phyloP scores from a whole-genome alignment of 1,140 invertebrate species.

The Leptinotarsa defecta region DNA sequence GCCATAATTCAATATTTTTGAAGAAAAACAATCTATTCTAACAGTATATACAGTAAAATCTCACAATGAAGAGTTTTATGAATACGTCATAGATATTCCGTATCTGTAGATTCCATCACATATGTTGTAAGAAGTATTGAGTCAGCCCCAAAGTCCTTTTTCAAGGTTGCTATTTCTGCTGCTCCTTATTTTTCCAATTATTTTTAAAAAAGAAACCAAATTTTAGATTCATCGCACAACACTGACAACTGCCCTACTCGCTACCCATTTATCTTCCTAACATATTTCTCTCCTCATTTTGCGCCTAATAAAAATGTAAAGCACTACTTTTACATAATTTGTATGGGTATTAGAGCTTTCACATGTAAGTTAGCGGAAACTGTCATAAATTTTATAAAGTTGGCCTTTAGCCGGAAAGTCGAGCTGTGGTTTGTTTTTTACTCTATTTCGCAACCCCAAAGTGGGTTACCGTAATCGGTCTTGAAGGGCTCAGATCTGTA shows the following conservation, averaged over 20 bases:
- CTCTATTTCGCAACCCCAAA: not conserved
- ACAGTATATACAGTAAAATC: no score
- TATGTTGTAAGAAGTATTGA: no score
- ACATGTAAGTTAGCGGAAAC: slow-evolving; percentile 27
- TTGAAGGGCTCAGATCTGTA: not conserved
- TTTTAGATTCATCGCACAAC: not conserved
- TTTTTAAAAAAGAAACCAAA: no score
- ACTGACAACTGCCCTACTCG: slow-evolving; percentile 39
- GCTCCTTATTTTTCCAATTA: no score
- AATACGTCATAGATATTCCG: no score
- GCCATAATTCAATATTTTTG: no score
- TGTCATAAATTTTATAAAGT: slow-evolving; percentile 23
- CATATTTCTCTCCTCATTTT: slow-evolving; percentile 47
- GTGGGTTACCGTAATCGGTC: not conserved
- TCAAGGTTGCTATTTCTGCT: no score
- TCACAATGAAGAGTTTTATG: no score
- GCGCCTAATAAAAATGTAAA: slow-evolving; percentile 55
- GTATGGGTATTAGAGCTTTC: slow-evolving; percentile 52
- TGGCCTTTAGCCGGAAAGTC: not conserved
- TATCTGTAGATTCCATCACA: no score
- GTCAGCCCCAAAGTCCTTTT: no score
- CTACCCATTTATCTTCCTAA: slow-evolving; percentile 50
- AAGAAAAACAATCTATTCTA: no score
- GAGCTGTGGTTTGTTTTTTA: not conserved
- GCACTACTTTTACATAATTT: slow-evolving; percentile 55